Base-by-base conservation (phyloP, 30 jellyfish, hydroid and myxozoan genomes). In the Turritopsis dohrnii region DNA sequence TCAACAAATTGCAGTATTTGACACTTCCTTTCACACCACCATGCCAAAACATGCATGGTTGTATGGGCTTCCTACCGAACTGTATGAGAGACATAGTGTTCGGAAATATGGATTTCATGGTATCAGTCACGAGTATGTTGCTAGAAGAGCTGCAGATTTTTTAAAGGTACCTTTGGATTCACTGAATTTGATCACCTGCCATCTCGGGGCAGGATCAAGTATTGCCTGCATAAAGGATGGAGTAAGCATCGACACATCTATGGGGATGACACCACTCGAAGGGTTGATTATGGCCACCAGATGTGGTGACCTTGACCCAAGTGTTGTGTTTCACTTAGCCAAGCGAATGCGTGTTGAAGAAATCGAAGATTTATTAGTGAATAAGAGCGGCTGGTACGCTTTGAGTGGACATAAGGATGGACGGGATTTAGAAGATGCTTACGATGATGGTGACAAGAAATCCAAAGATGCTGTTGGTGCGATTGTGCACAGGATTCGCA, bases 71-170 rank as follows among this genome's bases (percentile, higher is more conserved):
- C 97, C 97, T 0, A 72, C 54, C 31, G 84, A 82, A 27, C 53
- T 66, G 85, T 81, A 83, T 54, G 86, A 88, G 7, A 83, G 79
- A 20, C 28, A 30, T 29, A 89, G 93, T 28, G 23, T 81, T 29
- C 54, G 90, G n/a, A 86, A 83, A 54, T 90, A 85, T 83, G 97
- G 97, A 20, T 90, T 90, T 54, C 97, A 90, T 72, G 97, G 97
- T 21, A 85, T 81, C 0, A 90, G 90, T 54, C 97, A 90, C 60
- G 95, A 91, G 21, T 80, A 85, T 83, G 84, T 90, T 69, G 66
- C 81, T 75, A 88, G 84, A 22, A 72, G 81, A 28, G 29, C 89
- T 7, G 82, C 90, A 25, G 54, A 53, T n/a, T 71, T 80, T 54
- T 82, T 86, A 16, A 87, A 80, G 25, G 53, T 79, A 17, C 21